phyloP scores from a whole-genome alignment of 2,797 vertebrate genomes.

The Hoplostethus atlanticus region DNA sequence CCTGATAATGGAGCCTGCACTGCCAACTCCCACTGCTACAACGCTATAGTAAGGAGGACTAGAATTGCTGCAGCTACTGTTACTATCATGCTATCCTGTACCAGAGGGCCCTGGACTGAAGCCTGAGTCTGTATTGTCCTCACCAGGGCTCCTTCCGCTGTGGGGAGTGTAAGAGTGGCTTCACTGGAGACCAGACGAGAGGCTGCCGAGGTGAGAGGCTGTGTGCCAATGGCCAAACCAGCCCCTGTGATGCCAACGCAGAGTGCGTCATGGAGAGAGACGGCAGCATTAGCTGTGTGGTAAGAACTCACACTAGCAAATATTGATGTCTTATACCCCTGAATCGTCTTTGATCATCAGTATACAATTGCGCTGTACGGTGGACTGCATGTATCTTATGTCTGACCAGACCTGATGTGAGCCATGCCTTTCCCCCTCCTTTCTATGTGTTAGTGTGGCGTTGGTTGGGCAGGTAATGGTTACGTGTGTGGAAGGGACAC shows the following conservation, averaged over 20 bases:
- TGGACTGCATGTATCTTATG: neutral
- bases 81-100: neutral
- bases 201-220: slow-evolving; percentile 88
- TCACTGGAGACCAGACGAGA: slow-evolving; percentile 88
- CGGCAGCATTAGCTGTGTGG: slow-evolving; percentile 90
- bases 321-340: neutral
- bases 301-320: slow-evolving; percentile 70
- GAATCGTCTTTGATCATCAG: neutral
- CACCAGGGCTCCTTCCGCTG: slow-evolving; percentile 93
- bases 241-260: slow-evolving; percentile 90
- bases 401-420: neutral
- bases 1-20: slow-evolving; percentile 90
- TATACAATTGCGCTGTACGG: neutral
- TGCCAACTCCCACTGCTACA: slow-evolving; percentile 92
- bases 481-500: slow-evolving; percentile 94
- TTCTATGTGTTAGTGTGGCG: slow-evolving; percentile 85
- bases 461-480: slow-evolving; percentile 97
- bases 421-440: neutral
- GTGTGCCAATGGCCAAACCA: slow-evolving; percentile 88
- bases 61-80: neutral
- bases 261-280: slow-evolving; percentile 90
- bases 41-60: slow-evolving; percentile 90
- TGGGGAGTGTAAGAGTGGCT: slow-evolving; percentile 91
- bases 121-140: slow-evolving; percentile 35
- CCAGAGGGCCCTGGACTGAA: neutral